phyloP scores from a whole-genome alignment of 2,113 vertebrate genomes.

The Lontra canadensis region DNA sequence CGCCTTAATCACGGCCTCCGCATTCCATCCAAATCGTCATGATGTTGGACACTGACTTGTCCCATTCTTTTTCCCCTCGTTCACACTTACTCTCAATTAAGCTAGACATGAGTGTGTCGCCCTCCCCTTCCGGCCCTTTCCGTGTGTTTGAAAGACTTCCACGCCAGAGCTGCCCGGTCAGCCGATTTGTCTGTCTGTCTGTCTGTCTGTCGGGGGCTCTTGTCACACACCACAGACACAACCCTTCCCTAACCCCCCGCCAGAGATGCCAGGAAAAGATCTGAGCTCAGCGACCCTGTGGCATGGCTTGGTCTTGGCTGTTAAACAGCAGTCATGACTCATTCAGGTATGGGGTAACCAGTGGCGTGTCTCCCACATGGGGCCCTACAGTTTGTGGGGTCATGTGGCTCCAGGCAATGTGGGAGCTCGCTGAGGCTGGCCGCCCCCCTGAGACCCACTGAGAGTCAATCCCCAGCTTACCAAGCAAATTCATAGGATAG shows the following conservation, averaged over 20 bases:
- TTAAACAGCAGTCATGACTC: neutral
- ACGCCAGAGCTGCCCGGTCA: rapidly evolving
- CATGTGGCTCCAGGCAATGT: neutral
- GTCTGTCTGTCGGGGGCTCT: neutral
- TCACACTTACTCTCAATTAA: neutral
- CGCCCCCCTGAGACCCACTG: rapidly evolving
- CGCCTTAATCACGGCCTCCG: neutral
- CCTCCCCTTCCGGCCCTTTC: neutral
- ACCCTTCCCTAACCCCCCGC: neutral
- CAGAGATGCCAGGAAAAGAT: neutral
- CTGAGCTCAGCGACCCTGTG: neutral
- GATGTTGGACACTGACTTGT: neutral
- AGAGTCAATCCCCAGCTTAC: neutral
- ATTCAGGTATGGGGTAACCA: rapidly evolving
- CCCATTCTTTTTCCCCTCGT: neutral
- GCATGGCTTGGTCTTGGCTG: neutral
- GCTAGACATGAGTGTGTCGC: neutral
- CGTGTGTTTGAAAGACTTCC: neutral
- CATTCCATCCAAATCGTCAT: rapidly evolving
- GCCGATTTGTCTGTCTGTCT: neutral
- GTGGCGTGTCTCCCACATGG: rapidly evolving
- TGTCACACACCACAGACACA: too few species aligned
- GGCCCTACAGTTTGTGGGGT: neutral
- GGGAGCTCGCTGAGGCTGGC: neutral
- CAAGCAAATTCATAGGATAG: rapidly evolving